Evolutionary conservation across 2,113 vertebrate species (phyloP).

Genomic region (Colinus virginianus): DNA sequence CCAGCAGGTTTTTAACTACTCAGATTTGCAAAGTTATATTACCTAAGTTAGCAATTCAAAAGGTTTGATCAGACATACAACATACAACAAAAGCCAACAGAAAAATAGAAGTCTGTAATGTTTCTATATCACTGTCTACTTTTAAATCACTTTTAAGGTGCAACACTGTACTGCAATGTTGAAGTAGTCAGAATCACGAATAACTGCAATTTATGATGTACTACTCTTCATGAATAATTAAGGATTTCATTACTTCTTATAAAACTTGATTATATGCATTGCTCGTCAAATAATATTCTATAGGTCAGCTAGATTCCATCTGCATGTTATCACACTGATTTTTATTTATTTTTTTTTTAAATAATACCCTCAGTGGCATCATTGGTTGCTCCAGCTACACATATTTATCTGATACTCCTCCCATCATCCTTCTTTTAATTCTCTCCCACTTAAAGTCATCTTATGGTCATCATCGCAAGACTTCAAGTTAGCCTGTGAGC

Average conservation of each 20-base stretch:
- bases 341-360: not conserved
- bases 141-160: not conserved
- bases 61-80: not conserved
- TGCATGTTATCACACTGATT: not conserved
- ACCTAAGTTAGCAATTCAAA: not conserved
- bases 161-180: not conserved
- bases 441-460: not conserved
- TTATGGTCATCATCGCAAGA: not conserved
- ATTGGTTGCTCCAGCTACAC: not conserved
- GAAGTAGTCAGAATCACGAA: not conserved
- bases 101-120: not conserved
- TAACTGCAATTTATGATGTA: not conserved
- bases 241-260: not conserved
- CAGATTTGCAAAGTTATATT: not conserved
- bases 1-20: not conserved
- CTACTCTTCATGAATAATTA: not conserved
- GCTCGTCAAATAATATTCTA: not conserved
- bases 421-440: not conserved
- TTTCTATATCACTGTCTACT: not conserved
- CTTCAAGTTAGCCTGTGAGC: not conserved
- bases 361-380: not conserved
- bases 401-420: not conserved
- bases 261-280: not conserved
- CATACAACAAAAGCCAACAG: not conserved
- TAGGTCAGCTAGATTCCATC: not conserved